A percentile compares a stretch with the other conserved stretches of the same genome.
These are phyloP conservation scores for Aphidius ervi DNA, from an alignment of 1,140 invertebrate genomes.

Conservation along the genomic window DNA sequence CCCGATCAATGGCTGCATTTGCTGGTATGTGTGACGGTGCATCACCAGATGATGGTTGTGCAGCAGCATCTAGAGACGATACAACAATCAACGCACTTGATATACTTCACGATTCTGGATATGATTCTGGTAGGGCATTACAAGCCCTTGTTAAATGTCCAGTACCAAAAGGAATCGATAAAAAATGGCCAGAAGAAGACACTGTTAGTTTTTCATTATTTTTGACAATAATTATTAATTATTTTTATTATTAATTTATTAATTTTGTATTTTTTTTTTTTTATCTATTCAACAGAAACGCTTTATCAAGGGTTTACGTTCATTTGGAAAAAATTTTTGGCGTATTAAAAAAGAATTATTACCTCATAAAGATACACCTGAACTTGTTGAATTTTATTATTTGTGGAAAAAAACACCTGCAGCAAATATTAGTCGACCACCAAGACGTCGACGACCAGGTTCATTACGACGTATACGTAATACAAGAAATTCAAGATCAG, in stretches of 20 bases:
- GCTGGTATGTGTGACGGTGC: conserved; percentile 97
- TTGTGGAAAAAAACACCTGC: conserved; percentile 99
- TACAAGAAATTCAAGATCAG: conserved; percentile 66
- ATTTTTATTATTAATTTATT: background rate
- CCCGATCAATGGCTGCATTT: conserved; percentile 92
- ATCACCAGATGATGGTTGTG: conserved; percentile 92
- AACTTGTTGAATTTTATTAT: conserved; percentile 98
- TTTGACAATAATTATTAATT: background rate
- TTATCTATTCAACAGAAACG: conserved; percentile 70
- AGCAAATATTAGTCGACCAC: conserved; percentile 89
- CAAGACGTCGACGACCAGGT: conserved; percentile 80
- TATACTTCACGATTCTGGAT: conserved; percentile 89
- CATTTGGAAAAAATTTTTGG: conserved; percentile 99
- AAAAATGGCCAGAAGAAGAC: conserved; percentile 97
- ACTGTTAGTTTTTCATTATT: conserved; percentile 58
- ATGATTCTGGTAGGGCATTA: conserved; percentile 91
- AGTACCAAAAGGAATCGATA: conserved; percentile 92
- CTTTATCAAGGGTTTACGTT: conserved; percentile 95
- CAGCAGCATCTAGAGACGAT: conserved; percentile 92
- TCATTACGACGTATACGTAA: conserved; percentile 85
- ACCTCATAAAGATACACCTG: conserved; percentile 93
- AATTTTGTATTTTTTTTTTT: conserved; percentile 15
- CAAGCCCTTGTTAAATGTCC: conserved; percentile 96
- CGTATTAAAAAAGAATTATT: conserved; percentile 94
- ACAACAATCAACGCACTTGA: conserved; percentile 97